Percentiles rank a stretch among this genome's conserved stretches.
Evolutionary conservation across 2,113 vertebrate species (phyloP).

Genomic region (Hyla sarda): DNA sequence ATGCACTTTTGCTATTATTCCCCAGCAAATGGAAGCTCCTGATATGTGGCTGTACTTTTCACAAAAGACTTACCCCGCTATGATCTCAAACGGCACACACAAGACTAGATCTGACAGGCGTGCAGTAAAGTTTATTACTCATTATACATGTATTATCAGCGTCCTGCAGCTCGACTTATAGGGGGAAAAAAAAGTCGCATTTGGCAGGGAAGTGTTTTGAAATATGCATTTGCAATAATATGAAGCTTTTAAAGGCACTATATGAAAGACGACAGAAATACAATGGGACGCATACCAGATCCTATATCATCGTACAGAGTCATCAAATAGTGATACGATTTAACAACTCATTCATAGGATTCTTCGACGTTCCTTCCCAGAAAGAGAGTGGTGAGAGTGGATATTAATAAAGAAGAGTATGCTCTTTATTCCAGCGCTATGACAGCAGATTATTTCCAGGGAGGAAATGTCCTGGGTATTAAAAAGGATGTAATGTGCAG

Average conservation of each 20-base stretch:
- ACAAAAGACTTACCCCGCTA: slow-evolving; percentile 24
- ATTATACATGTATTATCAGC: slow-evolving; percentile 45
- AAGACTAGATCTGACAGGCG: slow-evolving; percentile 36
- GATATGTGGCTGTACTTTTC: slow-evolving; percentile 21
- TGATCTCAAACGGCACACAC: slow-evolving; percentile 32
- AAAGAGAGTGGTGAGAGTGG: neutral
- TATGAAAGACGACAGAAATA: slow-evolving; percentile 36
- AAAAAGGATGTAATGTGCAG: slow-evolving; percentile 22
- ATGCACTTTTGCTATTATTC: slow-evolving; percentile 20
- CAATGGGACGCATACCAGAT: slow-evolving; percentile 16
- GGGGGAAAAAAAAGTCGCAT: neutral
- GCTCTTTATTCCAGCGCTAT: slow-evolving; percentile 13
- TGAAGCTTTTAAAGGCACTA: slow-evolving; percentile 37
- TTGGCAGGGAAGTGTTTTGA: slow-evolving; percentile 26
- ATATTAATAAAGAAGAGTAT: slow-evolving; percentile 45
- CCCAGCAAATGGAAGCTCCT: slow-evolving; percentile 11
- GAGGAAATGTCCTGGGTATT: slow-evolving; percentile 43
- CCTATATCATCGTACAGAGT: slow-evolving; percentile 39
- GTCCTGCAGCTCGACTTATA: neutral
- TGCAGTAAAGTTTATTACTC: slow-evolving; percentile 43
- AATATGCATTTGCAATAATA: slow-evolving; percentile 53
- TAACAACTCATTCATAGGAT: slow-evolving; percentile 37
- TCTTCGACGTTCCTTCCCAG: neutral
- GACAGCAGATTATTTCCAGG: slow-evolving; percentile 25
- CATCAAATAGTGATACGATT: slow-evolving; percentile 13